phyloP scores from a whole-genome alignment of 1,140 invertebrate species.

The Tetramorium parvispinum region DNA sequence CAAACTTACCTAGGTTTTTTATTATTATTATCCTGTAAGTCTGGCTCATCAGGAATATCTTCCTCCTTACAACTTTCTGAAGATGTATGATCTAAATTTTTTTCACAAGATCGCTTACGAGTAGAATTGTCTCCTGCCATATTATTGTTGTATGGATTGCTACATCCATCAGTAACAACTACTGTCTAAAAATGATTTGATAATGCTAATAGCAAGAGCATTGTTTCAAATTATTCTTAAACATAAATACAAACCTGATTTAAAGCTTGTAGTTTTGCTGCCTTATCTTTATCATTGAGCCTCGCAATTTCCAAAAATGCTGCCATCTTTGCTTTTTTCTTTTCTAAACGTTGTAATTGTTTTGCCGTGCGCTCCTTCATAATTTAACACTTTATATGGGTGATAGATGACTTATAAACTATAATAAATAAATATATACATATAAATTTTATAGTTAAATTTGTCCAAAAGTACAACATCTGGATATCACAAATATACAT shows the following conservation, averaged over 20 bases:
- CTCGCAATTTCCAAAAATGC: constrained; percentile 88
- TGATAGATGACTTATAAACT: constrained; percentile 15
- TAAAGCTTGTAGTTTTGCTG: constrained; percentile 64
- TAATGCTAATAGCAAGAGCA: background rate
- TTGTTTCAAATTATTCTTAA: background rate
- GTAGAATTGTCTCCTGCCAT: constrained; percentile 16
- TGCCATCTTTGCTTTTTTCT: constrained; percentile 88
- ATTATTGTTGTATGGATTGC: background rate
- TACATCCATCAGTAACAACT: background rate
- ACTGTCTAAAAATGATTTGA: constrained; percentile 47
- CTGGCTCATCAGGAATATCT: constrained; percentile 40
- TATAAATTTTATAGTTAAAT: background rate
- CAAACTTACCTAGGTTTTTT: constrained; percentile 75
- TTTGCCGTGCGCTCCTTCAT: constrained; percentile 81
- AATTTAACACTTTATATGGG: constrained; percentile 34
- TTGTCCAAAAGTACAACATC: background rate
- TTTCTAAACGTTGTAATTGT: constrained; percentile 86
- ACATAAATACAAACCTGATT: constrained; percentile 67
- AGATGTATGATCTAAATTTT: constrained; percentile 33
- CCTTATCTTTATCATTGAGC: constrained; percentile 87
- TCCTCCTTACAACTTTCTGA: background rate
- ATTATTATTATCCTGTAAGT: constrained; percentile 57
- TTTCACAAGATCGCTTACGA: constrained; percentile 69
- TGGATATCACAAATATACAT: background rate
- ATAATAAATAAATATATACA: background rate